Conservation (phyloP, 2,797 vertebrate species). For the Xyrichtys novacula region DNA sequence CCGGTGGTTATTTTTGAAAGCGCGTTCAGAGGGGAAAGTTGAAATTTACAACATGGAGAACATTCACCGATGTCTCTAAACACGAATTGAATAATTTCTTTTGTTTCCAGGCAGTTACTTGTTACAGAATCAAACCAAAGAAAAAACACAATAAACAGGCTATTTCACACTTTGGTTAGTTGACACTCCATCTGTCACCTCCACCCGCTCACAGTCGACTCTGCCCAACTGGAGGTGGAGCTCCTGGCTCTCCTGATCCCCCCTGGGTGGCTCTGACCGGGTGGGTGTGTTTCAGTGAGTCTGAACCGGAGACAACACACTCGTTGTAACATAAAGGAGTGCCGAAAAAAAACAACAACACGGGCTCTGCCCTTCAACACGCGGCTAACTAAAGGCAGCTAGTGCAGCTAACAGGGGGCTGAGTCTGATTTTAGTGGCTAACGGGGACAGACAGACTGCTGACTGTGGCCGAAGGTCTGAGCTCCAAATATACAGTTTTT, state of each 20-base stretch:
- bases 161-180: conserved; percentile 81
- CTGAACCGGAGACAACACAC: conserved; percentile 9
- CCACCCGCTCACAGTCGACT: conserved; percentile 12
- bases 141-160: conserved; percentile 42
- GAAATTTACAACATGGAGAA: conserved; percentile 31
- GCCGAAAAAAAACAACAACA: conserved; percentile 57
- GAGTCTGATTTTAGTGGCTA: conserved; percentile 5
- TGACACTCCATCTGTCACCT: conserved; percentile 18
- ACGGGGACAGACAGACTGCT: conserved; percentile 2
- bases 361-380: conserved; percentile 87
- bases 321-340: conserved; percentile 11
- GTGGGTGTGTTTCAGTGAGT: background rate
- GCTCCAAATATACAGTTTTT: conserved; percentile 81
- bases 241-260: conserved; percentile 34
- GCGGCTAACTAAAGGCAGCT: conserved; percentile 46
- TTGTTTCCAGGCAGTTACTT: conserved; percentile 62
- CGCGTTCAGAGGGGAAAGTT: conserved; percentile 14
- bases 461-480: conserved; percentile 58
- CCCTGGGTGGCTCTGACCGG: background rate
- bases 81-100: conserved; percentile 20
- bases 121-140: conserved; percentile 52
- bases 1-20: conserved; percentile 72
- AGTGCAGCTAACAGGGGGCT: conserved; percentile 22
- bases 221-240: conserved; percentile 34
- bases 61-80: conserved; percentile 41